Percentiles rank a stretch among this genome's conserved stretches.
These are phyloP conservation scores for Poecilus cupreus DNA, from an alignment of 2,888 invertebrate species.

Conservation along the genomic window DNA sequence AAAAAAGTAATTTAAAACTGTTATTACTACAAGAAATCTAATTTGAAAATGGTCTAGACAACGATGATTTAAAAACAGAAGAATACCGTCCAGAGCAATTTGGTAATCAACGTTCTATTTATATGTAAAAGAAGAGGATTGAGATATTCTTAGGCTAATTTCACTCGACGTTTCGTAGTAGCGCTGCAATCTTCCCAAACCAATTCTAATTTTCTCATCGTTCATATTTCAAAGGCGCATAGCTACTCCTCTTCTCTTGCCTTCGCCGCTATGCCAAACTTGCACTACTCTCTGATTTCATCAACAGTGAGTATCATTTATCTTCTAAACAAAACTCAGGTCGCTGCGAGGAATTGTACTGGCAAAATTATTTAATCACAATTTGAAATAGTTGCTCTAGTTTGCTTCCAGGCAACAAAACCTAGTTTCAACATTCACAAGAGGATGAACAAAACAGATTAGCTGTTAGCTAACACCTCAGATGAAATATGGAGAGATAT, in stretches of 20 bases:
- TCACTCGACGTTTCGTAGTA: constrained; percentile 39
- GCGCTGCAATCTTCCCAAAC: constrained; percentile 12
- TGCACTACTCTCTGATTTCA: background rate
- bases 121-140: constrained; percentile 44
- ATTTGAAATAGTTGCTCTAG: background rate
- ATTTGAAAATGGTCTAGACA: constrained; percentile 16
- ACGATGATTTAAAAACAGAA: background rate
- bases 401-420: too few species aligned
- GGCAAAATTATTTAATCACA: background rate
- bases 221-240: constrained; percentile 41
- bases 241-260: background rate
- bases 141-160: constrained; percentile 42
- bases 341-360: background rate
- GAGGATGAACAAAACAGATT: too few species aligned
- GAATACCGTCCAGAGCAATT: constrained; percentile 19
- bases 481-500: too few species aligned
- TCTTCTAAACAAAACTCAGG: background rate
- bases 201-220: constrained; percentile 45
- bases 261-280: background rate
- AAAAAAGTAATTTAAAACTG: constrained; percentile 21
- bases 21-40: constrained; percentile 16
- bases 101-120: constrained; percentile 40
- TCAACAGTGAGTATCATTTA: background rate
- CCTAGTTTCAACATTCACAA: too few species aligned
- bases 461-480: background rate